Percentiles rank a stretch among this genome's conserved stretches.
These are phyloP conservation scores for Drosophila insularis DNA, from an alignment of 1,140 invertebrate genomes.

Conservation along the genomic window DNA sequence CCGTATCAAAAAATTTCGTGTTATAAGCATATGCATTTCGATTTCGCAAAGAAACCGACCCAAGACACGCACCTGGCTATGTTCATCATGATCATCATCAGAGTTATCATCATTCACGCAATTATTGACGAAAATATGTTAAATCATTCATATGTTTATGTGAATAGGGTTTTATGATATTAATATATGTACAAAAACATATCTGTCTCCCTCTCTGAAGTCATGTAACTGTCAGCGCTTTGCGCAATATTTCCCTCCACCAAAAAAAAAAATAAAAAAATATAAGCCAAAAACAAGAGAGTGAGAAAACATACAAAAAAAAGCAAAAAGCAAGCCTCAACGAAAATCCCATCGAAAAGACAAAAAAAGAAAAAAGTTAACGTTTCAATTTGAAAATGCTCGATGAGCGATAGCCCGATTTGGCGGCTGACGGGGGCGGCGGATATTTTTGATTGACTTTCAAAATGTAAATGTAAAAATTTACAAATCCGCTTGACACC, in stretches of 20 bases:
- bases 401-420: constrained; percentile 13
- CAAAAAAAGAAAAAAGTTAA: constrained; percentile 39
- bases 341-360: constrained; percentile 36
- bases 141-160: constrained; percentile 55
- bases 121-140: constrained; percentile 76
- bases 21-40: constrained; percentile 54
- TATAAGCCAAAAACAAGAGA: neutral
- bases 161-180: constrained; percentile 57
- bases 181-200: neutral
- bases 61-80: constrained; percentile 43
- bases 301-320: constrained; percentile 21
- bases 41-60: constrained; percentile 64
- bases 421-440: constrained; percentile 8
- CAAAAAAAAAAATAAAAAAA: constrained; percentile 3
- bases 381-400: constrained; percentile 62
- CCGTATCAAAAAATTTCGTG: constrained; percentile 22
- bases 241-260: constrained; percentile 42
- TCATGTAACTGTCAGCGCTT: constrained; percentile 74
- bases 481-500: constrained; percentile 51
- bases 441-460: constrained; percentile 63
- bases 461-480: constrained; percentile 69
- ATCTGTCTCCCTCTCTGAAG: constrained; percentile 16
- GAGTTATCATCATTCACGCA: constrained; percentile 48
- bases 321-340: constrained; percentile 27
- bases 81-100: constrained; percentile 28